Conservation (phyloP, 2,888 invertebrate species). For the Perizoma affinitatum region DNA sequence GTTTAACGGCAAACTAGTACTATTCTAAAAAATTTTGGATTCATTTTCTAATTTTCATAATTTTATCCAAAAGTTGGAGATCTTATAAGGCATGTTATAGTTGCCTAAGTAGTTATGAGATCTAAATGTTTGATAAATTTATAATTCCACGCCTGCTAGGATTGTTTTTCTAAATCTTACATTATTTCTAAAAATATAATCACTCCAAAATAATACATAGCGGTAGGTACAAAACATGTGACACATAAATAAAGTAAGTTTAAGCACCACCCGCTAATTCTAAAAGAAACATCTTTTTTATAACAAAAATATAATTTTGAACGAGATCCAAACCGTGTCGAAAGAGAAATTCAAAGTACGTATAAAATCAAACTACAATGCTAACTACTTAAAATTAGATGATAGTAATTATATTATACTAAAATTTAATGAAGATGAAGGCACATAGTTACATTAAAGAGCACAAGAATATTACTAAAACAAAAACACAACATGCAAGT, state of each 20-base stretch:
- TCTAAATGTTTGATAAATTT: constrained; percentile 65
- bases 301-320: constrained; percentile 66
- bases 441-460: constrained; percentile 29
- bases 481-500: constrained; percentile 16
- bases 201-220: constrained; percentile 75
- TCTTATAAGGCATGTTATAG: constrained; percentile 65
- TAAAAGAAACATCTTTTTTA: constrained; percentile 48
- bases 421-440: constrained; percentile 41
- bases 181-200: constrained; percentile 49
- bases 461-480: constrained; percentile 13
- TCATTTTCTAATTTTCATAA: constrained; percentile 55
- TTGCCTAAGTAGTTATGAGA: constrained; percentile 70
- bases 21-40: constrained; percentile 44
- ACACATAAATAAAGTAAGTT: constrained; percentile 44
- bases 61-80: constrained; percentile 72
- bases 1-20: constrained; percentile 52
- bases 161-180: constrained; percentile 60
- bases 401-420: constrained; percentile 42
- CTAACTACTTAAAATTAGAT: constrained; percentile 71
- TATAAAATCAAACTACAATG: constrained; percentile 57
- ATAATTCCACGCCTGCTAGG: constrained; percentile 64
- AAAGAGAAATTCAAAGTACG: constrained; percentile 58
- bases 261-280: constrained; percentile 79
- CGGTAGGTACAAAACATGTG: constrained; percentile 59
- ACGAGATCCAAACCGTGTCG: constrained; percentile 68